phyloP scores from a whole-genome alignment of 64 coral and sea anemone species.

The Stichodactyla helianthus region DNA sequence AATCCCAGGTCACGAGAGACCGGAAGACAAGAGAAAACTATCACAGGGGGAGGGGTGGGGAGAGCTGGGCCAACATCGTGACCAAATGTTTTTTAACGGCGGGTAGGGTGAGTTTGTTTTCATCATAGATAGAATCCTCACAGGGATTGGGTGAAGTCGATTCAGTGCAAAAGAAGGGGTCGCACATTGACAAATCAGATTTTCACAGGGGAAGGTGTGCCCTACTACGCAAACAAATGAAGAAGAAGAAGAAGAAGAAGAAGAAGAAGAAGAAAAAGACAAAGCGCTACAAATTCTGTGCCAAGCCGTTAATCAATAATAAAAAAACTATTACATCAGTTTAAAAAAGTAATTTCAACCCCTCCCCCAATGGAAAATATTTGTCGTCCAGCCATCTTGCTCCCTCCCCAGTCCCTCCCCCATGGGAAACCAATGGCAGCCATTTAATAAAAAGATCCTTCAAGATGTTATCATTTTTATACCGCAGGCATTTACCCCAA shows the following conservation, averaged over 20 bases:
- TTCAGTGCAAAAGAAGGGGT: too few species aligned
- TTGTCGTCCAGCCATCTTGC: background rate
- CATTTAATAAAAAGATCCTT: background rate
- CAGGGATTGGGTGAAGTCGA: background rate
- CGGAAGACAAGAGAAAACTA: background rate
- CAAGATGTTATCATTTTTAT: conserved; percentile 1
- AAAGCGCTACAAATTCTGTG: too few species aligned
- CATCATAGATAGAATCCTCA: background rate
- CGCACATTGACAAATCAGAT: too few species aligned
- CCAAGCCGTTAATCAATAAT: too few species aligned
- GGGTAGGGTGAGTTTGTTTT: background rate
- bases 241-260: too few species aligned
- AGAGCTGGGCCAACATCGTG: too few species aligned
- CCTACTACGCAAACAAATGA: background rate
- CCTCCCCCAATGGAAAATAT: too few species aligned
- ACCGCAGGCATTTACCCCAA: background rate
- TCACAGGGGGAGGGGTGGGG: background rate
- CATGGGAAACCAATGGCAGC: background rate
- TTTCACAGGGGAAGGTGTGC: background rate
- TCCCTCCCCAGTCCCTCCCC: background rate
- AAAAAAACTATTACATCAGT: too few species aligned
- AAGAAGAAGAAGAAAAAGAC: too few species aligned
- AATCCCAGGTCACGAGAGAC: background rate
- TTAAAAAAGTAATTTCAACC: too few species aligned
- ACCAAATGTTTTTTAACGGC: too few species aligned